Percentiles rank a stretch among this genome's conserved stretches.
phyloP scores from a whole-genome alignment of 2,797 vertebrate species.

The Gadopsis marmoratus region DNA sequence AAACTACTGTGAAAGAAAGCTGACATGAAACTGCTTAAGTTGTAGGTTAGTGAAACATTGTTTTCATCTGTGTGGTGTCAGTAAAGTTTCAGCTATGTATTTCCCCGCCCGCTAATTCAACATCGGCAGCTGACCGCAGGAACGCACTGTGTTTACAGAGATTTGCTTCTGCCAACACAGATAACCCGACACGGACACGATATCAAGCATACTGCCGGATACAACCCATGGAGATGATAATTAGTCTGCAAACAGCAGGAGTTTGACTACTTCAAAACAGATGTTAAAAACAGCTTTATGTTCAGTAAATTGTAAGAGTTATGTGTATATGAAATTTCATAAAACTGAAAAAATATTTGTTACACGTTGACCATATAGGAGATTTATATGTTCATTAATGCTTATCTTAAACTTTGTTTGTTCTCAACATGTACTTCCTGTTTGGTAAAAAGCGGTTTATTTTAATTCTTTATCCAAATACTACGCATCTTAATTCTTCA shows the following conservation, averaged over 20 bases:
- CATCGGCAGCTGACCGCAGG: conserved; percentile 52
- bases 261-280: background rate
- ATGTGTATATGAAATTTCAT: background rate
- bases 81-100: conserved; percentile 18
- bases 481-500: background rate
- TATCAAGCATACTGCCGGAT: conserved; percentile 48
- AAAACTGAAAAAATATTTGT: background rate
- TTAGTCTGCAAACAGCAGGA: conserved; percentile 14
- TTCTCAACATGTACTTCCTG: background rate
- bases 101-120: conserved; percentile 73
- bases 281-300: background rate
- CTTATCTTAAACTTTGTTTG: background rate
- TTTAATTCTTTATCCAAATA: background rate
- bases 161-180: conserved; percentile 60
- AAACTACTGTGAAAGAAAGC: background rate
- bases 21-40: background rate
- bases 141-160: conserved; percentile 60
- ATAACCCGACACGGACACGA: conserved; percentile 45
- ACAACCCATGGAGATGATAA: background rate
- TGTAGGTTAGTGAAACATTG: background rate
- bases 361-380: background rate
- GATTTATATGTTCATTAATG: background rate
- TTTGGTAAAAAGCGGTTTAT: background rate
- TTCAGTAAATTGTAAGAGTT: background rate
- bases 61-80: conserved; percentile 15